Base-by-base conservation (phyloP, 2,797 vertebrate species). In the Xenopus petersii region DNA sequence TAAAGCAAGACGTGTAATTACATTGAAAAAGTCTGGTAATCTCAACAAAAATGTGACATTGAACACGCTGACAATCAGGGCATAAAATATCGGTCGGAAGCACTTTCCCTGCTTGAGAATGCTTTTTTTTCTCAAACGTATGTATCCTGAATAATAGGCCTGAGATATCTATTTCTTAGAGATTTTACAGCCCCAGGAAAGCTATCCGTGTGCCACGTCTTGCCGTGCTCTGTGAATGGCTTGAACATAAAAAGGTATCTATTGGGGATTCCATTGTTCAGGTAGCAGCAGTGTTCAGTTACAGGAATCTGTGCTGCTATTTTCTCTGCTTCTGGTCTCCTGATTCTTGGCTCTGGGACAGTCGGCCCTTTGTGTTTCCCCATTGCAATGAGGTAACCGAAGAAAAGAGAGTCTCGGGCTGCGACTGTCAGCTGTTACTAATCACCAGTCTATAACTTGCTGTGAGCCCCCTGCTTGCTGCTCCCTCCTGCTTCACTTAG, bases 401-500 rank as follows among this genome's bases (percentile, higher is more conserved):
- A 91, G 88, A 88, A 88, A 42, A 42, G 84, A 87, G 85, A 85
- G 83, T 83, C 86, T 87, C 82, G 83, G 83, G 84, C 85, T 77
- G 84, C 81, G 87, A 84, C 88, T 88, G 91, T 89, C 86, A 93
- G 91, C 89, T 91, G 90, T 89, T 92, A 89, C 91, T 91, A 91
- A 93, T 93, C 91, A 89, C 85, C 82, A 77, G 86, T 90, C 86
- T 86, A 84, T 87, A 75, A 89, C 88, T 87, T 84, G 78, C 88
- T 88, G 84, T 78, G 87, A 88, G 84, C 87, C 85, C 83, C 74
- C 36, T 66, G 80, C 86, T 86, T 79, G 83, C 85, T 81, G 84
- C 86, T 89, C 84, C 84, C 88, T 92, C 88, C 89, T 90, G 90
- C 91, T 91, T 91, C 85, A 88, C 89, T 93, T 91, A 90, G 88